Conservation (phyloP, 2,113 vertebrate species). For the Grammomys dolichurus region DNA sequence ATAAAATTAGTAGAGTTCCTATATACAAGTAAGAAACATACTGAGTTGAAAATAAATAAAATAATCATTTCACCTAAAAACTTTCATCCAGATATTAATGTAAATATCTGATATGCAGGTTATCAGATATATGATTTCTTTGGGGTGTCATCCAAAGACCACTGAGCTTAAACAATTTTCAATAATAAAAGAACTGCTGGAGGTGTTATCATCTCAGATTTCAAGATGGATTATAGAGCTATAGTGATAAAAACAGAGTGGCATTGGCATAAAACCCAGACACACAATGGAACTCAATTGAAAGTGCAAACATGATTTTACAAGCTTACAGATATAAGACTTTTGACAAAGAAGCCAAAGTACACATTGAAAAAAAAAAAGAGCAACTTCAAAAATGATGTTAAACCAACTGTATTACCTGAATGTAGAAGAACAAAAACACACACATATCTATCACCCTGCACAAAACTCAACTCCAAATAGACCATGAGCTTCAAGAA, state of each 20-base stretch:
- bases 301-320: background rate
- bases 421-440: background rate
- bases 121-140: no score
- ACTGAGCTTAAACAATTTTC: background rate
- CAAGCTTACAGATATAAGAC: no score
- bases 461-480: background rate
- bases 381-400: background rate
- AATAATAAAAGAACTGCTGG: background rate
- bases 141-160: no score
- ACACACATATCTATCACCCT: background rate
- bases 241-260: background rate
- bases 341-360: background rate
- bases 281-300: background rate
- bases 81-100: no score
- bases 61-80: background rate
- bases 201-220: background rate
- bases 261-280: background rate
- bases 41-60: background rate
- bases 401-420: background rate
- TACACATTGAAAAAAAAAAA: background rate
- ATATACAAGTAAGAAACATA: background rate
- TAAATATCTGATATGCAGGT: no score
- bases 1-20: background rate
- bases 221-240: background rate
- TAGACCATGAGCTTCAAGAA: background rate